Percentiles rank a stretch among this genome's conserved stretches.
Evolutionary conservation across 2,888 invertebrate genomes (phyloP).

Genomic region (Phania funesta): DNA sequence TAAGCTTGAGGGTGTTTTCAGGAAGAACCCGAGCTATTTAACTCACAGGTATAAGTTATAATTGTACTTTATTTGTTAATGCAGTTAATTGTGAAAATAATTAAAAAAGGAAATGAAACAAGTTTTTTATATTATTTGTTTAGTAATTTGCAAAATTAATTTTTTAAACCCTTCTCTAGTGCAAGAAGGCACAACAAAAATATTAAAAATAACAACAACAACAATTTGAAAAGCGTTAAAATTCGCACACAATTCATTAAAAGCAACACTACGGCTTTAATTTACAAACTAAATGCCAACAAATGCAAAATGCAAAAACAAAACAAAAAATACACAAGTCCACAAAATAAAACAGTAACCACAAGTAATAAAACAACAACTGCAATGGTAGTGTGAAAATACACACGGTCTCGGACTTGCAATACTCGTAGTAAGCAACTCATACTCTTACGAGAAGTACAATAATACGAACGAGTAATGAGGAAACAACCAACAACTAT

Average conservation of each 20-base stretch:
- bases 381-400: constrained; percentile 43
- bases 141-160: constrained; percentile 53
- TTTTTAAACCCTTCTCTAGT: constrained; percentile 18
- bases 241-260: constrained; percentile 67
- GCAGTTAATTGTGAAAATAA: constrained; percentile 17
- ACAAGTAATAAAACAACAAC: constrained; percentile 26
- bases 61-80: constrained; percentile 4
- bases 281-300: constrained; percentile 59
- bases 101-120: background rate
- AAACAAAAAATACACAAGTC: constrained; percentile 4
- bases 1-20: no score
- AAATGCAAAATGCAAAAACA: constrained; percentile 35
- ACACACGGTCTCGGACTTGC: no score
- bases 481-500: no score
- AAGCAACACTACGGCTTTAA: constrained; percentile 59
- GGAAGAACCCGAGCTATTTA: no score
- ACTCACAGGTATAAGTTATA: no score
- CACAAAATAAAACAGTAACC: constrained; percentile 3
- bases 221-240: constrained; percentile 57
- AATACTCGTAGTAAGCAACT: no score
- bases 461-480: no score
- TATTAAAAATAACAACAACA: background rate
- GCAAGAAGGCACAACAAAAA: background rate
- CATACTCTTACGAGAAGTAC: no score
- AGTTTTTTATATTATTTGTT: constrained; percentile 38